Percentiles rank a stretch among this genome's conserved stretches.
Conservation (phyloP, 2,797 vertebrate species). For the Phrynocephalus vlangalii region DNA sequence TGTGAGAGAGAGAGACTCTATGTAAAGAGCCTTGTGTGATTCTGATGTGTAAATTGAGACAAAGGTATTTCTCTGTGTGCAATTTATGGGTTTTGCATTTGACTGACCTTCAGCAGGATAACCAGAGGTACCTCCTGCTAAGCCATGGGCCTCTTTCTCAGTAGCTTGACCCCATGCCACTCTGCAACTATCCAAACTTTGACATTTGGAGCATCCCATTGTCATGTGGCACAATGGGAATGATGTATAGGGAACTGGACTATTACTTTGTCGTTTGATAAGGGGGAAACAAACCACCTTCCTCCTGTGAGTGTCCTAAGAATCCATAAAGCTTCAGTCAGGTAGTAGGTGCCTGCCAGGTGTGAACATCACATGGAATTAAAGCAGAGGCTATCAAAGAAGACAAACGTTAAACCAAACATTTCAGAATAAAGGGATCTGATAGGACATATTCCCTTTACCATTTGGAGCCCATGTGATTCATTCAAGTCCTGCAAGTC, state of each 20-base stretch:
- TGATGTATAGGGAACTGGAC: slow-evolving; percentile 5
- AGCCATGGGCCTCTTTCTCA: rapidly evolving
- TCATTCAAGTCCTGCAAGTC: background rate
- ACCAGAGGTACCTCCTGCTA: slow-evolving; percentile 12
- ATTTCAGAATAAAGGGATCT: background rate
- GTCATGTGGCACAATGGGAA: background rate
- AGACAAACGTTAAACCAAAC: background rate
- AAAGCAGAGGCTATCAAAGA: background rate
- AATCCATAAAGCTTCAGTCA: background rate
- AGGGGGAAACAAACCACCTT: background rate
- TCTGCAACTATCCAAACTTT: background rate
- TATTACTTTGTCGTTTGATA: slow-evolving; percentile 10
- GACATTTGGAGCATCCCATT: background rate
- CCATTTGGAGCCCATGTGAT: background rate
- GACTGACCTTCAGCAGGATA: slow-evolving; percentile 3
- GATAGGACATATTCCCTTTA: background rate
- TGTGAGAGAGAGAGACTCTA: background rate
- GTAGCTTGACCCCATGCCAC: background rate
- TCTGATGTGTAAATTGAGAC: slow-evolving; percentile 34
- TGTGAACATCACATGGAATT: background rate
- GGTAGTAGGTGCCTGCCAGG: slow-evolving; percentile 5
- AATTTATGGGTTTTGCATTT: slow-evolving; percentile 24
- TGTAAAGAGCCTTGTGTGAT: slow-evolving; percentile 16
- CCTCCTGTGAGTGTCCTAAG: background rate
- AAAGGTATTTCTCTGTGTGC: slow-evolving; percentile 32